These are phyloP conservation scores for Harlomillsia oculata DNA, from an alignment of 1,140 invertebrate genomes.

Conservation along the genomic window DNA sequence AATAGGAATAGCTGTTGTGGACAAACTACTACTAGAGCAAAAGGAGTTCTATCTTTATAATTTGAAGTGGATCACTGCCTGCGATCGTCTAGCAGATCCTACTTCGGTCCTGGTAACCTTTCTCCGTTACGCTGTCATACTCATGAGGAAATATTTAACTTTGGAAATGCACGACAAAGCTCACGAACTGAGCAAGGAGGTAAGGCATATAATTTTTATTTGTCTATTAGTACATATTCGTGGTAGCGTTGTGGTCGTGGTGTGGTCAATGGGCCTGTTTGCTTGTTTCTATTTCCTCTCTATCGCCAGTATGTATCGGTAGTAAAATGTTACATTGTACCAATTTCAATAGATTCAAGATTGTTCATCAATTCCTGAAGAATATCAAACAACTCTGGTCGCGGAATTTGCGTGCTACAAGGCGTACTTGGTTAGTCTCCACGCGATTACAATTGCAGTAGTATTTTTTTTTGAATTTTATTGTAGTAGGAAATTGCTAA, in stretches of 20 bases:
- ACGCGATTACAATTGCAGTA: too few species aligned
- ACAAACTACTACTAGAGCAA: conserved; percentile 12
- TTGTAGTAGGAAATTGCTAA: background rate
- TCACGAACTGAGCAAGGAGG: conserved; percentile 1
- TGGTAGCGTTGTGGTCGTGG: too few species aligned
- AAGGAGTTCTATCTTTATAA: conserved; percentile 24
- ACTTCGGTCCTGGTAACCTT: conserved; percentile 18
- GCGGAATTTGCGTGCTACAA: conserved; percentile 23
- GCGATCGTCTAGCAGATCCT: conserved; percentile 10
- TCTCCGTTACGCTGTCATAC: conserved; percentile 9
- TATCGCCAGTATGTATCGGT: too few species aligned
- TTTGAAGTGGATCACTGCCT: conserved; percentile 24
- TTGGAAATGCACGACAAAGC: conserved; percentile 18
- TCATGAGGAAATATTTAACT: conserved; percentile 25
- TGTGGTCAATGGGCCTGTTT: too few species aligned
- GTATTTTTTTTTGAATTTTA: too few species aligned
- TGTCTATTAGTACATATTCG: too few species aligned
- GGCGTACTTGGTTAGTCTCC: conserved; percentile 16
- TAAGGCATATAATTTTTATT: too few species aligned
- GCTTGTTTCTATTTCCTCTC: too few species aligned
- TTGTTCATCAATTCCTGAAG: conserved; percentile 6
- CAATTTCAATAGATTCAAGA: too few species aligned
- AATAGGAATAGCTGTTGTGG: conserved; percentile 20
- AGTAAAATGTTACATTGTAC: too few species aligned
- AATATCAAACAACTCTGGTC: conserved; percentile 12